phyloP scores from a whole-genome alignment of 64 coral and sea anemone genomes.

The Pocillopora damicornis region DNA sequence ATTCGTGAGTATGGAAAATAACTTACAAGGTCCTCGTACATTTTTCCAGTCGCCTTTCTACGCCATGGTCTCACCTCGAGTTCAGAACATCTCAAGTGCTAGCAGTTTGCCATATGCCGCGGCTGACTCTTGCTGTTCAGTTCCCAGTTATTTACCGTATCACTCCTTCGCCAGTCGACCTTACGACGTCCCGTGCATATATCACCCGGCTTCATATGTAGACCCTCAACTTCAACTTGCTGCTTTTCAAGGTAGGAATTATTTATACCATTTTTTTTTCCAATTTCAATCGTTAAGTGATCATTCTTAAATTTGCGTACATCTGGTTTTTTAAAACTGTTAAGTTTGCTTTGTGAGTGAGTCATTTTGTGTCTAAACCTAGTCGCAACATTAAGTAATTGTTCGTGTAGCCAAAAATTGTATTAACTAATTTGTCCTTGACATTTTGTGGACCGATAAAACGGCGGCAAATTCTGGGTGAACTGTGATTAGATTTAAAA shows the following conservation, averaged over 20 bases:
- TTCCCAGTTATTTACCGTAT: conserved; percentile 65
- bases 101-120: conserved; percentile 32
- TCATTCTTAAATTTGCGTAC: neutral
- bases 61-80: conserved; percentile 57
- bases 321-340: neutral
- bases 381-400: conserved; percentile 16
- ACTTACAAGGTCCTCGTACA: conserved; percentile 56
- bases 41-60: conserved; percentile 75
- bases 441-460: conserved; percentile 24
- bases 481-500: conserved; percentile 4
- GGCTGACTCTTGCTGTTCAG: conserved; percentile 59
- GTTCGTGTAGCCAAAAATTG: neutral
- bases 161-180: conserved; percentile 54
- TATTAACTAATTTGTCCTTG: conserved; percentile 33
- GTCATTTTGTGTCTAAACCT: neutral
- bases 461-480: neutral
- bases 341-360: neutral
- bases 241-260: conserved; percentile 71
- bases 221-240: conserved; percentile 48
- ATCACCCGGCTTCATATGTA: conserved; percentile 48
- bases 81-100: conserved; percentile 24
- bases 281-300: neutral
- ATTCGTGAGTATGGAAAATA: conserved; percentile 61
- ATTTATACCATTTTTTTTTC: neutral
- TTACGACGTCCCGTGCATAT: conserved; percentile 71